Conservation (phyloP, 2,888 invertebrate species). For the Andrena haemorrhoa region DNA sequence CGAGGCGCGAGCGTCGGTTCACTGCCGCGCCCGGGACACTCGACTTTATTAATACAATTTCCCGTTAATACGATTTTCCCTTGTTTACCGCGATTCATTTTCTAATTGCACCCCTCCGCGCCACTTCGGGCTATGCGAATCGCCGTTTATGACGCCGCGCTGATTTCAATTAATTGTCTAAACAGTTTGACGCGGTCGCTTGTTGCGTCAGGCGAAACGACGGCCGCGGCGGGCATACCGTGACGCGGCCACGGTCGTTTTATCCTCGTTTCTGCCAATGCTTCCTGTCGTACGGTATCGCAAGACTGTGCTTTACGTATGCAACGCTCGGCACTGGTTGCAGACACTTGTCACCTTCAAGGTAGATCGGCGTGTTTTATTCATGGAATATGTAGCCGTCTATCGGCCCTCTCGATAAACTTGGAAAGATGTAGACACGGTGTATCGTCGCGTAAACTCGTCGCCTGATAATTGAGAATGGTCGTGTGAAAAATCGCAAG, state of each 20-base stretch:
- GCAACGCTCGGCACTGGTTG: slow-evolving; percentile 13
- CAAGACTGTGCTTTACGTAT: too few relatives aligned
- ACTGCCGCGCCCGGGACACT: background rate
- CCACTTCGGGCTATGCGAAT: background rate
- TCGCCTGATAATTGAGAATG: background rate
- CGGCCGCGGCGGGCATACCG: background rate
- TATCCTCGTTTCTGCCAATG: slow-evolving; percentile 2
- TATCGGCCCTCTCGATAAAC: slow-evolving; percentile 69
- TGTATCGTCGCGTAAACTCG: slow-evolving; percentile 5
- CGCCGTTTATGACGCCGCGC: slow-evolving; percentile 9
- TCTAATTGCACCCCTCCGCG: slow-evolving; percentile 28
- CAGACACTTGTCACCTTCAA: slow-evolving; percentile 60
- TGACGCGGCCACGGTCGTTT: slow-evolving; percentile 9
- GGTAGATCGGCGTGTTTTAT: slow-evolving; percentile 74
- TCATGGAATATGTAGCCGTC: slow-evolving; percentile 74
- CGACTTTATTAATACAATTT: slow-evolving; percentile 42
- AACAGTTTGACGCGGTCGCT: background rate
- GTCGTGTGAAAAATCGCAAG: background rate
- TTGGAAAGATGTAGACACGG: slow-evolving; percentile 54
- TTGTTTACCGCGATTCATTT: slow-evolving; percentile 32
- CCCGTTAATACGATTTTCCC: slow-evolving; percentile 35
- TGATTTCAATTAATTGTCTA: slow-evolving; percentile 25
- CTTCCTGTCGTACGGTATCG: too few relatives aligned
- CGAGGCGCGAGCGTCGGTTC: background rate
- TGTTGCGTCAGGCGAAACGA: background rate